phyloP scores from a whole-genome alignment of 2,797 vertebrate genomes.

The Catamblyrhynchus diadema region DNA sequence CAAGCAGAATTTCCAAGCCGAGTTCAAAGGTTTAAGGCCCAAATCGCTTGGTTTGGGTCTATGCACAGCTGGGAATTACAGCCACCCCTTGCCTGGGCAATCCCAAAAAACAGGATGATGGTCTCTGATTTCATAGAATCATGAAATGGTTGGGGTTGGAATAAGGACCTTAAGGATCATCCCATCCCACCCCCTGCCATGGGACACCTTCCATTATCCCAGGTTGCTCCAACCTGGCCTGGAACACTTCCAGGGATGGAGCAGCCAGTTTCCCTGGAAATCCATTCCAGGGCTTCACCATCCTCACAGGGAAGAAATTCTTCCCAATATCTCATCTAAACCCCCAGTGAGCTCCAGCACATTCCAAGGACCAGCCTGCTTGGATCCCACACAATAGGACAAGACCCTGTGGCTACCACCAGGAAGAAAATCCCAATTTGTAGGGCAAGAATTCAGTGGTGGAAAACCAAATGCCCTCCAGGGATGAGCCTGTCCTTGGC shows the following conservation, averaged over 20 bases:
- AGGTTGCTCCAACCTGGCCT: not conserved
- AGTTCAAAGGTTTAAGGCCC: not conserved
- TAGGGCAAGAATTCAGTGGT: not conserved
- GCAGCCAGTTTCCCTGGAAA: not conserved
- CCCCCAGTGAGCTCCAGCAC: not conserved
- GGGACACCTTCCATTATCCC: not conserved
- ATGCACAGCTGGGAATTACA: not conserved
- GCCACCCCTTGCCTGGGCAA: not conserved
- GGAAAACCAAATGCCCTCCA: not conserved
- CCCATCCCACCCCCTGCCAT: not conserved
- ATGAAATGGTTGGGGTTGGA: not conserved
- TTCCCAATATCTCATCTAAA: not conserved
- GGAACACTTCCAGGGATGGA: not conserved
- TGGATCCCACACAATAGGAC: not conserved
- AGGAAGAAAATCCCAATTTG: not conserved
- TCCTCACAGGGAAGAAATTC: not conserved
- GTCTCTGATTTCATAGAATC: not conserved
- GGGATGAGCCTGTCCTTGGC: not conserved
- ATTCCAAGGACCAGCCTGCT: not conserved
- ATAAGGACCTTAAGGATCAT: not conserved
- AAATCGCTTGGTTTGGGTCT: not conserved
- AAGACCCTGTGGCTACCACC: not conserved
- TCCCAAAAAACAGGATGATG: too few relatives aligned
- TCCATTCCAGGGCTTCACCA: not conserved
- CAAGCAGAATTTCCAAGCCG: fast-evolving